phyloP scores from a whole-genome alignment of 2,113 vertebrate genomes.

The Onychorhynchus coronatus region DNA sequence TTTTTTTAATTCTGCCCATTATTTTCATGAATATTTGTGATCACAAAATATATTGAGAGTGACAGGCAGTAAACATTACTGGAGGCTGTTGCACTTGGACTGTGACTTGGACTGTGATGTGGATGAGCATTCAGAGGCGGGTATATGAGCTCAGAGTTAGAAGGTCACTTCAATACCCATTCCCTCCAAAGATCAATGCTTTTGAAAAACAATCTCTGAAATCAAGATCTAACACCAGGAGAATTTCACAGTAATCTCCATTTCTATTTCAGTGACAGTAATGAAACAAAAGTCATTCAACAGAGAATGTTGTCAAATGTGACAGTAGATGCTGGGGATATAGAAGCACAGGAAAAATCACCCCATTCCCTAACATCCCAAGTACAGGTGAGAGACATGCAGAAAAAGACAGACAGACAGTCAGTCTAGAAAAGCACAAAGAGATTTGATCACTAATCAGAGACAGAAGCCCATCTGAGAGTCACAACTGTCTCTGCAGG shows the following conservation, averaged over 20 bases:
- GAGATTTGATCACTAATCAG: constrained; percentile 20
- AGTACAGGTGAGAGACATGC: not conserved
- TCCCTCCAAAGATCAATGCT: not conserved
- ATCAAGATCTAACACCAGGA: not conserved
- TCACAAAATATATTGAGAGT: constrained; percentile 2
- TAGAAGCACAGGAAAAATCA: not conserved
- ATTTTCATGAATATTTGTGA: not conserved
- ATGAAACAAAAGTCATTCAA: not conserved
- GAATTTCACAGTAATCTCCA: not conserved
- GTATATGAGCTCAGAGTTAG: not conserved
- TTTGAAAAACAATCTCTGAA: not conserved
- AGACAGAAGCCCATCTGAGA: constrained; percentile 15
- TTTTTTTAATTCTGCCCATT: not conserved
- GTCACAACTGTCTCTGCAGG: constrained; percentile 16
- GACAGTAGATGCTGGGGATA: not conserved
- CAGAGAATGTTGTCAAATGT: not conserved
- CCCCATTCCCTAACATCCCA: not conserved
- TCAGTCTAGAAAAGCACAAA: not conserved
- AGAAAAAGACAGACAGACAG: not conserved
- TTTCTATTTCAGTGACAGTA: not conserved
- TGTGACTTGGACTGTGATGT: not conserved
- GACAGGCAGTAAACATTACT: constrained; percentile 26
- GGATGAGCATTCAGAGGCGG: not conserved
- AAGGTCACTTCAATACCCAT: not conserved
- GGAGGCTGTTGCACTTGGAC: constrained; percentile 5